These are phyloP conservation scores for Ophioninae sp. DNA, from an alignment of 2,888 invertebrate genomes.

Conservation along the genomic window DNA sequence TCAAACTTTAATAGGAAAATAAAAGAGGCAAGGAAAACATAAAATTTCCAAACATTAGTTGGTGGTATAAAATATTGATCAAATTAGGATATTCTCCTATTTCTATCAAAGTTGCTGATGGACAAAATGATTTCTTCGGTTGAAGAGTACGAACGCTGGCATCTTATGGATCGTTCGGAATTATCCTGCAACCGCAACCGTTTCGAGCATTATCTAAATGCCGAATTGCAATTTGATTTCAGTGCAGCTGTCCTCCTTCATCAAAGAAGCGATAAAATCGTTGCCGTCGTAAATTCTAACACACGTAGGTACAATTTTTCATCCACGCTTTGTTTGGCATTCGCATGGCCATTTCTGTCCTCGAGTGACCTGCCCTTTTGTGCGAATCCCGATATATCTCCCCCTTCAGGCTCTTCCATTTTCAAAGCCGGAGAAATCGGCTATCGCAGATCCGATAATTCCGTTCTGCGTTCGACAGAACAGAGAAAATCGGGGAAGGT, in stretches of 20 bases:
- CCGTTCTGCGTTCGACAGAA: background rate
- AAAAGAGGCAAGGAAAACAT: no score
- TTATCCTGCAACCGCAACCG: no score
- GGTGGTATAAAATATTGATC: no score
- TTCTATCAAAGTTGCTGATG: no score
- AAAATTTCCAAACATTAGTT: no score
- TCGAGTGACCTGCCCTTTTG: conserved; percentile 8
- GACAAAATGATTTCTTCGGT: no score
- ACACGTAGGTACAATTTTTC: background rate
- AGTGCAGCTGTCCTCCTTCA: background rate
- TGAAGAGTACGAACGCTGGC: no score
- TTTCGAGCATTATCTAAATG: no score
- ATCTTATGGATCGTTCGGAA: no score
- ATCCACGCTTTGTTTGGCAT: background rate
- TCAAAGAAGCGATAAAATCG: background rate
- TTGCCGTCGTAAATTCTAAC: background rate
- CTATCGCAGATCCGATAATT: conserved; percentile 26
- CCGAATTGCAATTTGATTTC: background rate
- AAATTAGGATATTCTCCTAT: no score
- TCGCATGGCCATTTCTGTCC: background rate
- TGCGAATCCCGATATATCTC: background rate
- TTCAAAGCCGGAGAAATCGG: conserved; percentile 13
- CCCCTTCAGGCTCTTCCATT: background rate
- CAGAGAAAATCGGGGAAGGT: no score
- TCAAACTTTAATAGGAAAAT: no score